Evolutionary conservation across 2,888 invertebrate genomes (phyloP), one percentile per base, ranked within the genome.

Genomic region (Galeruca laticollis): DNA sequence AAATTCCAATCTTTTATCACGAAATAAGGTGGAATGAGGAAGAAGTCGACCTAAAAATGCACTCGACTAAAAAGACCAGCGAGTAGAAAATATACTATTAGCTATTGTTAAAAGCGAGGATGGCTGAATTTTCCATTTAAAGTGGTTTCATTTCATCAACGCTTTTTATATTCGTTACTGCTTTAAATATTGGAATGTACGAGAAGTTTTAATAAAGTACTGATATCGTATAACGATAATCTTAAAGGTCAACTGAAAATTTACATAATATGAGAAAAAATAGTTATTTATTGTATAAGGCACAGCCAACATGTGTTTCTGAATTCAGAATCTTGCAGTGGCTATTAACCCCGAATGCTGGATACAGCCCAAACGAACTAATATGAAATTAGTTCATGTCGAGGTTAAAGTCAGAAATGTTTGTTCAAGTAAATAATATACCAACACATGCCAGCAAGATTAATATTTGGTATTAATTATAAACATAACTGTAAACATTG

Each of bases 11-110:
- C 43, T 43, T 43, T 43, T 43, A 43, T 15, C n/a, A 15, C 15
- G 43, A 43, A 43, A 43, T 43, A 18, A 43, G 43, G 43, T n/a
- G n/a, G 43, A 15, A 43, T 1, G 43, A 43, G 37, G 8, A n/a
- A 43, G 15, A 15, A 43, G n/a, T 43, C 43, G 43, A 43, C 43
- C 43, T 43, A 43, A 43, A 43, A 43, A 43, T 43, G 15, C 43
- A 18, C 3, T 43, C 43, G 43, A 43, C 43, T 43, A 43, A 43
- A 43, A 43, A 43, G 8, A 15, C 8, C 43, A 43, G 43, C 43
- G n/a, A 43, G 43, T 43, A n/a, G 43, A 43, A 43, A 43, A 43
- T 43, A 15, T 43, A 15, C 43, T 43, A 43, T 43, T 43, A 43
- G 43, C 43, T 6, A 15, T 43, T 15, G 43, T 43, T 43, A 3